Percentiles rank a stretch among this genome's conserved stretches.
Conservation (phyloP, 1,140 invertebrate species). For the Sesamia nonagrioides region DNA sequence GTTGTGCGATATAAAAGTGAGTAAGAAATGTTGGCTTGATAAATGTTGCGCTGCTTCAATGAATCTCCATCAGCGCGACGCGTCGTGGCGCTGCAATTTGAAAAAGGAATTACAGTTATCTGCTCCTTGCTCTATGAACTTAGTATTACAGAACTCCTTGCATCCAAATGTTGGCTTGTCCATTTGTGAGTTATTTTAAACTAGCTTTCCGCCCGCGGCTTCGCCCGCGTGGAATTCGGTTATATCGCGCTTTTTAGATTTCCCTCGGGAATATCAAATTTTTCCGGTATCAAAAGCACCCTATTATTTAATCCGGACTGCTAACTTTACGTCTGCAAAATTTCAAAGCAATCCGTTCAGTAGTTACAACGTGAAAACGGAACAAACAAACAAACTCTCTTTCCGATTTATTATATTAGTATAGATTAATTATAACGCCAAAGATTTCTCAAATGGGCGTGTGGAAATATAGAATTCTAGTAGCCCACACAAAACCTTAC, state of each 20-base stretch:
- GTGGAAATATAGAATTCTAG: background rate
- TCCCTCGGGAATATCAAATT: no score
- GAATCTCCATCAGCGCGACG: slow-evolving; percentile 76
- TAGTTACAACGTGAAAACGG: no score
- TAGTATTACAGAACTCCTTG: slow-evolving; percentile 8
- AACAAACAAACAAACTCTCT: no score
- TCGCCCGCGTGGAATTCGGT: no score
- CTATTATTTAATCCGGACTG: no score
- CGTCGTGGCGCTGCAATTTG: slow-evolving; percentile 70
- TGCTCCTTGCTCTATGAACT: slow-evolving; percentile 53
- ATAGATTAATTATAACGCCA: no score
- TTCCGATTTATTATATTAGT: no score
- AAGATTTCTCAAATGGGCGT: background rate
- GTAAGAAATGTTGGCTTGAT: slow-evolving; percentile 75
- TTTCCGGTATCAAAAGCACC: no score
- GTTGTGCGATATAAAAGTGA: slow-evolving; percentile 70
- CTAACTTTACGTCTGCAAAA: no score
- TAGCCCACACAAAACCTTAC: background rate
- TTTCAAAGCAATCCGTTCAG: no score
- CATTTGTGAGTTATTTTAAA: background rate
- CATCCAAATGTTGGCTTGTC: background rate
- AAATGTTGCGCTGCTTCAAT: slow-evolving; percentile 77
- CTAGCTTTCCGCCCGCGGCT: no score
- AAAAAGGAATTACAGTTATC: slow-evolving; percentile 70
- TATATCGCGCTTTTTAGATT: no score